phyloP scores from a whole-genome alignment of 1,140 invertebrate genomes.

The Drosophila saltans region DNA sequence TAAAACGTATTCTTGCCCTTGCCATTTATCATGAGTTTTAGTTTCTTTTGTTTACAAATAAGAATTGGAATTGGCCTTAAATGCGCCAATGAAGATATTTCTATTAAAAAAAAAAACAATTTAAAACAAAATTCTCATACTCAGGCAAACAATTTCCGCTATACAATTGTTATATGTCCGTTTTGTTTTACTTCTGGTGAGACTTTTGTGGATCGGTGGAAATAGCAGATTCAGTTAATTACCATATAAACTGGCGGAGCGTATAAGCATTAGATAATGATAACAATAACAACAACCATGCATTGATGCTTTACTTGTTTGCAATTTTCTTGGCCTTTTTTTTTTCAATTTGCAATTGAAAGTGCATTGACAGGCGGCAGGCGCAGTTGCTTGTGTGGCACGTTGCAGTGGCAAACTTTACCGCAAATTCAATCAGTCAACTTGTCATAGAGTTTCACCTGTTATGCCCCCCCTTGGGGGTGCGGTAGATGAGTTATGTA shows the following conservation, averaged over 20 bases:
- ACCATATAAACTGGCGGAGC: constrained; percentile 46
- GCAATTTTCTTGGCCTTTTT: constrained; percentile 34
- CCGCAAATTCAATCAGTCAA: constrained; percentile 61
- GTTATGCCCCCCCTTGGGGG: constrained; percentile 5
- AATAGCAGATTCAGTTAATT: constrained; percentile 64
- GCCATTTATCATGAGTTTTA: constrained; percentile 11
- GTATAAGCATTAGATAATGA: constrained; percentile 43
- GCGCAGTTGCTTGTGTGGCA: neutral
- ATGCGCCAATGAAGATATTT: constrained; percentile 36
- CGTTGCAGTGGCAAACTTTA: constrained; percentile 9
- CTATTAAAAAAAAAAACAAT: constrained; percentile 39
- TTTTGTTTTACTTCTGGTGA: constrained; percentile 19
- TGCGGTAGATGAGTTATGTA: constrained; percentile 49
- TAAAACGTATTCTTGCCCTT: constrained; percentile 16
- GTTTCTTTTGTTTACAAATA: constrained; percentile 10
- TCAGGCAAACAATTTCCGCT: constrained; percentile 52
- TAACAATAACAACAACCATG: constrained; percentile 28
- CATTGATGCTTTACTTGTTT: constrained; percentile 12
- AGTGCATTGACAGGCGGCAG: constrained; percentile 47
- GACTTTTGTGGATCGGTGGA: constrained; percentile 78
- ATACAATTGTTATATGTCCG: constrained; percentile 53
- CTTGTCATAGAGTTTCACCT: constrained; percentile 51
- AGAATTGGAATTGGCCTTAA: constrained; percentile 47
- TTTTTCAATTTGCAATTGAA: constrained; percentile 44
- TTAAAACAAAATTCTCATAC: constrained; percentile 75